These are phyloP conservation scores for Neotoma lepida DNA, from an alignment of 2,113 vertebrate genomes.

Conservation along the genomic window DNA sequence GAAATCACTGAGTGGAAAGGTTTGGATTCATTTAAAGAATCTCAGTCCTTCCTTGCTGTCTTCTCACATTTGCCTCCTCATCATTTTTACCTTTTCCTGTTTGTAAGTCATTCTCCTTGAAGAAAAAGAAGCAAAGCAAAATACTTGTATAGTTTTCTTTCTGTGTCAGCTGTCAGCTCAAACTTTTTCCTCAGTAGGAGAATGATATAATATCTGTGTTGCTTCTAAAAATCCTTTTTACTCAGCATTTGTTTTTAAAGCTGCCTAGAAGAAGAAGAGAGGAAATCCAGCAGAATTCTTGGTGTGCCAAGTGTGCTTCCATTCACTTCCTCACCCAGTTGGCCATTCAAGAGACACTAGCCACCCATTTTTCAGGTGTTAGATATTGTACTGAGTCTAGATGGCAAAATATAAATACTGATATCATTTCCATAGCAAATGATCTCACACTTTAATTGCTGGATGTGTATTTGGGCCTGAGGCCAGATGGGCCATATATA, in stretches of 20 bases:
- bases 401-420: not conserved
- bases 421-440: not conserved
- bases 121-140: conserved; percentile 73
- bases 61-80: conserved; percentile 62
- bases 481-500: not conserved
- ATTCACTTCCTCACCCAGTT: not conserved
- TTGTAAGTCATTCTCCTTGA: conserved; percentile 73
- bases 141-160: conserved; percentile 59
- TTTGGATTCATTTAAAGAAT: conserved; percentile 62
- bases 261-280: not conserved
- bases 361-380: not conserved
- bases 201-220: conserved; percentile 50
- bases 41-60: conserved; percentile 48
- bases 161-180: conserved; percentile 62
- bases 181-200: conserved; percentile 42
- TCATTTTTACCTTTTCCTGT: conserved; percentile 52
- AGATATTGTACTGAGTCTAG: not conserved
- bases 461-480: not conserved
- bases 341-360: not conserved
- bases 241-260: conserved; percentile 43
- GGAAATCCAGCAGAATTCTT: conserved; percentile 27
- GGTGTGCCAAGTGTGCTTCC: not conserved
- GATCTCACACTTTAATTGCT: not conserved
- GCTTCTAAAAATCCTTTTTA: conserved; percentile 46
- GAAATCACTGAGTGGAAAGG: conserved; percentile 52